phyloP scores from a whole-genome alignment of 2,113 vertebrate genomes.

The Phaethornis superciliosus region DNA sequence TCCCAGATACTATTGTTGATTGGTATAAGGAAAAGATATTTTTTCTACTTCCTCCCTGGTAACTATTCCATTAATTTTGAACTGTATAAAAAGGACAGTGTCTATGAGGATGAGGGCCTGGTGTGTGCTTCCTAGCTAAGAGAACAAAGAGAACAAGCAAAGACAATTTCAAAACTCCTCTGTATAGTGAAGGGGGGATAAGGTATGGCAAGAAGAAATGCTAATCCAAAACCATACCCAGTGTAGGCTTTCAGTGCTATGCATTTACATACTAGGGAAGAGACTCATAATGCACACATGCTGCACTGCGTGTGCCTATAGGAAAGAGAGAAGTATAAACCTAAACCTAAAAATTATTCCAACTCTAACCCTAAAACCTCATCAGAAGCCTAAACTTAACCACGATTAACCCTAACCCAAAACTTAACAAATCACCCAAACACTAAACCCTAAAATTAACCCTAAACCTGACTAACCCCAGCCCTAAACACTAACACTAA shows the following conservation, averaged over 20 bases:
- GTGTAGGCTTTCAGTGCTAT: neutral
- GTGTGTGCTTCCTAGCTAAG: neutral
- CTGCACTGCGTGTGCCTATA: neutral
- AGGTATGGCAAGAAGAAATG: neutral
- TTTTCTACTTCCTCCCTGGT: neutral
- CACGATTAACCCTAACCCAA: no score
- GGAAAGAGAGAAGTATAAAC: no score
- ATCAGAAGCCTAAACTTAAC: no score
- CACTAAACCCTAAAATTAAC: no score
- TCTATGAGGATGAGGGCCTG: neutral
- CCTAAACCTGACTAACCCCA: no score
- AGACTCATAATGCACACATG: neutral
- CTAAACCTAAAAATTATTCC: no score
- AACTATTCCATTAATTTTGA: neutral
- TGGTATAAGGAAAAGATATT: no score
- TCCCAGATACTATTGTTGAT: neutral
- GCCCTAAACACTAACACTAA: no score
- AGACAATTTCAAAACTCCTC: neutral
- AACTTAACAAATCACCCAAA: no score
- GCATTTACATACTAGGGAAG: neutral
- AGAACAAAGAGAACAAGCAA: neutral
- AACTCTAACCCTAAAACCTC: no score
- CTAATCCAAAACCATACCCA: neutral
- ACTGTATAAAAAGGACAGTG: neutral
- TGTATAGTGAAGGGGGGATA: neutral